Evolutionary conservation across 92 coral and sea anemone genomes (phyloP), one percentile per base, ranked within the genome.

Genomic region (Palythoa heliodiscus): DNA sequence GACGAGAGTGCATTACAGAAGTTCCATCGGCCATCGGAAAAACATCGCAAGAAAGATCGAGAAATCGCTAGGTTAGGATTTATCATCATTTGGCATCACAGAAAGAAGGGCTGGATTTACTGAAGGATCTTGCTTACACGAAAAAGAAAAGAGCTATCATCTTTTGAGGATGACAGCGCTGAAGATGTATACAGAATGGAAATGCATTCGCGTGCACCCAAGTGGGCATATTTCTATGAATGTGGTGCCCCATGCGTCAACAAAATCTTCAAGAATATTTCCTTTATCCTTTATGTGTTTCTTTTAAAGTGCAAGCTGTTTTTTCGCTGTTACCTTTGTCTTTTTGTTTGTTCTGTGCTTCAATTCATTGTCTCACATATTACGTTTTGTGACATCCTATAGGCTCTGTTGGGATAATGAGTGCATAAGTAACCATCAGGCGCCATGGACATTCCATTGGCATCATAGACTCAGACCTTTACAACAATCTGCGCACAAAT

Each of bases 61-160:
- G 98, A 94, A 20, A 19, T 89, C 24, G 25, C 98, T 92, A 94
- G 98, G 98, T 94, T 94, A 94, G 98, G 91, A 90, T 57, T 74
- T 77, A 17, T n/a, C 87, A 83, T 70, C 78, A 11, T 83, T 53
- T 70, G 78, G 52, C 77, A 53, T 83, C 87, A 25, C 70, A 64
- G 70, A 70, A 70, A 53, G 69, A 70, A 43, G 87, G 77, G 73
- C 67, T 80, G 75, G 84, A 80, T 38, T 80, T 70, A 66, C 73
- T 25, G 61, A 80, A 80, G 74, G 84, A 73, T 80, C 13, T 13
- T 35, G 5, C 35, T 19, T 52, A 48, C 84, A 47, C 23, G 57
- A 48, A n/a, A 43, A 68, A 48, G 79, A 80, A 6, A 67, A 76
- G 60, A 52, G 43, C 60, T 48, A 7, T 80, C 75, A 48, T 80